Base-by-base conservation (phyloP, 2,113 vertebrate species). In the Perca fluviatilis region DNA sequence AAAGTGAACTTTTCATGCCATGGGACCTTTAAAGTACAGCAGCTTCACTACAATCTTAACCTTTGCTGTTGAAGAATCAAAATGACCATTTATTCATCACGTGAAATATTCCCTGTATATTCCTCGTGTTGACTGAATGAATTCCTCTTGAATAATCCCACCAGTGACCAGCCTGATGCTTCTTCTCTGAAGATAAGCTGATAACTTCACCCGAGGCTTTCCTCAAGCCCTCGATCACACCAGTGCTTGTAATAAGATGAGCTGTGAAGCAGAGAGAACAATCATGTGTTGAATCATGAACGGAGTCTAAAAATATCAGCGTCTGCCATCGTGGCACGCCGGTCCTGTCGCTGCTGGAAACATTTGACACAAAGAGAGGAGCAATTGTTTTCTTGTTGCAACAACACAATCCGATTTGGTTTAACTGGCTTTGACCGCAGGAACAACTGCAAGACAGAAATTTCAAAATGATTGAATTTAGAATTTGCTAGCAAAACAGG, bases 231-330 rank as follows among this genome's bases (percentile, higher is more conserved):
- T 72, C 49, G 16, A 78, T 77, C 86, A 79, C 82, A 87, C 84
- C 82, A 30, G 43, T 30, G 80, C 74, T 82, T 82, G 74, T 79
- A 67, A 88, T 64, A 71, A 80, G 86, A 80, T 82, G 88, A 91
- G 84, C 68, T 57, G 62, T 50, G 84, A 77, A 77, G 90, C 88
- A 64, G 67, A 85, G 76, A 67, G 81, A 89, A 84, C 85, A 89
- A 83, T 83, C 84, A 54, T 69, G 82, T 68, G 69, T 84, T 23
- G 69, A 83, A 85, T 83, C 67, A 15, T 33, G 68, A 72, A 49
- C 23, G 12, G 21, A 16, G 13, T 80, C 87, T 88, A 89, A 80
- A 90, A 90, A 92, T 90, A 90, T 82, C 72, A 6, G 10, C 14
- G 43, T 70, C 72, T 77, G 61, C 64, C 56, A 56, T 46, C 40